These are phyloP conservation scores for Drosophila mercatorum DNA, from an alignment of 2,888 invertebrate genomes.

Conservation along the genomic window DNA sequence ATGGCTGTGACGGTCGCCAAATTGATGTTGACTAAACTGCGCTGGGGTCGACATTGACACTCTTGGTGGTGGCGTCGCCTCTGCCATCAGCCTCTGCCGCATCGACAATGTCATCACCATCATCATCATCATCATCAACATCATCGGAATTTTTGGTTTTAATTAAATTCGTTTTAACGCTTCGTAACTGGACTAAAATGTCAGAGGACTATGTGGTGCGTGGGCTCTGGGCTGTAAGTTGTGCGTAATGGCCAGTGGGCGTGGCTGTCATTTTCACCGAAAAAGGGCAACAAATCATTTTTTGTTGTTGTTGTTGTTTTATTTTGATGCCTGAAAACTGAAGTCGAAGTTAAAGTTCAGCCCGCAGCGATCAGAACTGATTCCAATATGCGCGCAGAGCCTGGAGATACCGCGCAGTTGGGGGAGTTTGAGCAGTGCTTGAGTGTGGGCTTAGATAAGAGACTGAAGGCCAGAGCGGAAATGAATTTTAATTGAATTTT, in stretches of 20 bases:
- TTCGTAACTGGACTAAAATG: conserved; percentile 36
- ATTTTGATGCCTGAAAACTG: conserved; percentile 5
- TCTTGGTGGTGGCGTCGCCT: conserved; percentile 34
- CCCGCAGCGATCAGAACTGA: background rate
- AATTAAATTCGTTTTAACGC: conserved; percentile 74
- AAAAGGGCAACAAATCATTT: conserved; percentile 32
- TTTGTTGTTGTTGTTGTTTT: conserved; percentile 1
- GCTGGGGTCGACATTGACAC: conserved; percentile 47
- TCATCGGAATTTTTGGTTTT: conserved; percentile 59
- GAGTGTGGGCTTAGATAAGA: background rate
- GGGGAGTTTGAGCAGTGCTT: background rate
- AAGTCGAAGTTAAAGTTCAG: conserved; percentile 11
- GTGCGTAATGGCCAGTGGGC: conserved; percentile 11
- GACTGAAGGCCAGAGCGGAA: background rate
- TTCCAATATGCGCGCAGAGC: background rate
- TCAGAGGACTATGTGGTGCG: conserved; percentile 9
- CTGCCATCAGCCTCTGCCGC: background rate
- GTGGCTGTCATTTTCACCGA: conserved; percentile 13
- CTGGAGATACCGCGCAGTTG: background rate
- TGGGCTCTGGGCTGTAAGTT: background rate
- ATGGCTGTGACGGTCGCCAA: conserved; percentile 31
- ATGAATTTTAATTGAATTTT: conserved; percentile 41
- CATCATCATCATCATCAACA: conserved; percentile 60
- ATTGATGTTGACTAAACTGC: conserved; percentile 65
- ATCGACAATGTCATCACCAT: conserved; percentile 50